These are phyloP conservation scores for Peromyscus melanophrys DNA, from an alignment of 2,797 vertebrate genomes.

Conservation along the genomic window DNA sequence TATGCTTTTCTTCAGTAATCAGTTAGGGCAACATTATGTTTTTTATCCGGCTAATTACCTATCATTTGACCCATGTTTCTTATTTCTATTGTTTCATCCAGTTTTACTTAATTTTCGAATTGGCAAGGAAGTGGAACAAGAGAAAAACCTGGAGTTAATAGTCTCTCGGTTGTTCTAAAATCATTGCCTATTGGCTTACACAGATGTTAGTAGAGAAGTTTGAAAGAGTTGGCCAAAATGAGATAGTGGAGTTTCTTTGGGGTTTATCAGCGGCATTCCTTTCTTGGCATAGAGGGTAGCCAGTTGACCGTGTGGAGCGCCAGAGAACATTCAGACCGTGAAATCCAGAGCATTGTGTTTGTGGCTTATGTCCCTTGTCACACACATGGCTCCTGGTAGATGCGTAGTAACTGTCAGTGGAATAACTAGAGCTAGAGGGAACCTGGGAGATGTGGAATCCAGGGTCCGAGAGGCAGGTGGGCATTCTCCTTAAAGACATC, in stretches of 20 bases:
- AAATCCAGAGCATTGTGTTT: not conserved
- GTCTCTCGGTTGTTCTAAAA: constrained; percentile 18
- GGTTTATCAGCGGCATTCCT: constrained; percentile 10
- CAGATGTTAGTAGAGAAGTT: constrained; percentile 28
- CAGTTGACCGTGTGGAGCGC: not conserved
- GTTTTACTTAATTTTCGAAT: constrained; percentile 2
- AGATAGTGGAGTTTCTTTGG: constrained; percentile 29
- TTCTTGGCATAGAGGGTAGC: not conserved
- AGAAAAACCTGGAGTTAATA: not conserved
- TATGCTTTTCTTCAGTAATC: not conserved
- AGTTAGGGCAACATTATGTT: not conserved
- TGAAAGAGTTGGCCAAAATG: constrained; percentile 5
- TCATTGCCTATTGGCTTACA: not conserved
- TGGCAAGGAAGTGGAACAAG: not conserved
- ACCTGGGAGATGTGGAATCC: not conserved
- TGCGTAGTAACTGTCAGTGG: not conserved
- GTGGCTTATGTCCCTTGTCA: not conserved
- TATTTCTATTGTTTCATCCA: not conserved
- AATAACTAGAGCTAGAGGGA: not conserved
- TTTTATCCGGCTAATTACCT: not conserved
- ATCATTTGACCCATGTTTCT: not conserved
- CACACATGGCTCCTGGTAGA: no score
- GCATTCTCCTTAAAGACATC: constrained; percentile 56
- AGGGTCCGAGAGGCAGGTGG: not conserved
- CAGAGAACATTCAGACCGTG: not conserved